Percentiles rank a stretch among this genome's conserved stretches.
Evolutionary conservation across 2,888 invertebrate species (phyloP).

Genomic region (Macrophya alboannulata): DNA sequence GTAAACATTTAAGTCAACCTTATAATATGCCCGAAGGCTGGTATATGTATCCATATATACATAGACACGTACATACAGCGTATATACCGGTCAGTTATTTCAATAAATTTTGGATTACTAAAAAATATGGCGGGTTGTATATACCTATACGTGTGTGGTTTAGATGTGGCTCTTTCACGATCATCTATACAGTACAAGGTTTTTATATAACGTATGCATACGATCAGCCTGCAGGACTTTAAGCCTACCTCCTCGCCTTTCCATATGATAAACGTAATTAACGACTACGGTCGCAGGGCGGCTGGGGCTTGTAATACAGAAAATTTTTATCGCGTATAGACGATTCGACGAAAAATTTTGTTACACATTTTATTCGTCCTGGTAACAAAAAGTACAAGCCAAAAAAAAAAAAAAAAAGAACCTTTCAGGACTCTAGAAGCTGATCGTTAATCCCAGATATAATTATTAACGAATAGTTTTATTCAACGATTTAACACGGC

Average conservation of each 20-base stretch:
- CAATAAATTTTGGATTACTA: constrained; percentile 51
- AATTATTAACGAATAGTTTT: background rate
- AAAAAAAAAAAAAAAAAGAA: too few relatives aligned
- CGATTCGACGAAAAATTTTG: background rate
- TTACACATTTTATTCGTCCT: background rate
- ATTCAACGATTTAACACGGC: background rate
- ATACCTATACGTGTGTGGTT: background rate
- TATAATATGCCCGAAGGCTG: background rate
- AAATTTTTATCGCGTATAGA: background rate
- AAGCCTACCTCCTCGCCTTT: background rate
- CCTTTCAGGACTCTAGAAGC: background rate
- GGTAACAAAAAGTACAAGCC: background rate
- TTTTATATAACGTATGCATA: background rate
- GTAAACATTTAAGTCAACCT: constrained; percentile 47
- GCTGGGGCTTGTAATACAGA: background rate
- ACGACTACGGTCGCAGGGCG: background rate
- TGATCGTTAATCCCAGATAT: background rate
- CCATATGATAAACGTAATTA: background rate
- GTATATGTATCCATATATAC: too few relatives aligned
- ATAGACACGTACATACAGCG: too few relatives aligned
- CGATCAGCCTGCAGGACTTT: too few relatives aligned
- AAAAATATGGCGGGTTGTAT: constrained; percentile 29
- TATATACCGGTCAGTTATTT: background rate
- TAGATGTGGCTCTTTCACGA: constrained; percentile 13
- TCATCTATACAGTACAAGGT: background rate